phyloP scores from a whole-genome alignment of 2,113 vertebrate species.

The Phodopus roborovskii region DNA sequence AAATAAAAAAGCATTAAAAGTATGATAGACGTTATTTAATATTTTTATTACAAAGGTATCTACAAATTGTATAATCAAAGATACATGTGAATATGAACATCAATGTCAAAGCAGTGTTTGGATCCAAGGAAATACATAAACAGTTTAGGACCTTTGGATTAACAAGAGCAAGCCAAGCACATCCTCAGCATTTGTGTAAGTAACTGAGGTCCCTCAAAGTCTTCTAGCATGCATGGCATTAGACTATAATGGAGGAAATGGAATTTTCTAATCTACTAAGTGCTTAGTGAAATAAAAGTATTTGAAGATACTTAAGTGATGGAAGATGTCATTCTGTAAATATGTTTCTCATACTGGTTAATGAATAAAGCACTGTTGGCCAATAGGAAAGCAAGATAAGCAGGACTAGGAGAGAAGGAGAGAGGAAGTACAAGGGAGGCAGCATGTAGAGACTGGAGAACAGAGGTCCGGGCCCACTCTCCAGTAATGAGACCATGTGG shows the following conservation, averaged over 20 bases:
- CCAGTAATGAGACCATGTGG: too few relatives aligned
- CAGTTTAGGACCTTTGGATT: neutral
- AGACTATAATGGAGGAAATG: neutral
- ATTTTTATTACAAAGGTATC: neutral
- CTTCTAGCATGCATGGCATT: neutral
- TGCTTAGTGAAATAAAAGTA: neutral
- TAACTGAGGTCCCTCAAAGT: neutral
- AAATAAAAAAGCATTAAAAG: neutral
- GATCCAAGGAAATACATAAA: neutral
- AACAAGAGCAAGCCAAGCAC: neutral
- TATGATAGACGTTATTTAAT: neutral
- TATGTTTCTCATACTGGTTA: too few relatives aligned
- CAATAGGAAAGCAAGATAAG: too few relatives aligned
- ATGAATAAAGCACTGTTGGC: too few relatives aligned
- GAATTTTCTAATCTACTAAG: conserved; percentile 22
- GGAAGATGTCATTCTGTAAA: too few relatives aligned
- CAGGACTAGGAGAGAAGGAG: too few relatives aligned
- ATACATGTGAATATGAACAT: neutral
- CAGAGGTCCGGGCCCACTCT: too few relatives aligned
- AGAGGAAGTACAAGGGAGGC: too few relatives aligned
- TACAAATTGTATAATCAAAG: neutral
- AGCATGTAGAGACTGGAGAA: too few relatives aligned
- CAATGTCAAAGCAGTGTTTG: neutral
- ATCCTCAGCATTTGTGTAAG: neutral
- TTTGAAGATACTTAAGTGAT: neutral